phyloP scores from a whole-genome alignment of 1,140 invertebrate genomes.

The Neoseiulus cucumeris region DNA sequence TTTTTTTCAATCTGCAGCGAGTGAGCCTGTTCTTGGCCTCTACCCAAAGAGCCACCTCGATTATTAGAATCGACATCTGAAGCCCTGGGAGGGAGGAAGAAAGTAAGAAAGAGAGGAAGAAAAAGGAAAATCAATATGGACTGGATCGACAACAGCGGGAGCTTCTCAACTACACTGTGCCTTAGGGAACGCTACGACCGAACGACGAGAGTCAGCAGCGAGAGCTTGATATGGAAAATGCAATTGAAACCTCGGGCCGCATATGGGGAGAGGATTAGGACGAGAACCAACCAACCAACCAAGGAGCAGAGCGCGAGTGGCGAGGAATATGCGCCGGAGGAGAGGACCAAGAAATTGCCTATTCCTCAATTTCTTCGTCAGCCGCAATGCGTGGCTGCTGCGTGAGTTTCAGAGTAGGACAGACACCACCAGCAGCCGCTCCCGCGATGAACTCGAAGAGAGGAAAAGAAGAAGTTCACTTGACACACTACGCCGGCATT shows the following conservation, averaged over 20 bases:
- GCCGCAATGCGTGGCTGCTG: no score
- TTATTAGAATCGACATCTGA: conserved; percentile 10
- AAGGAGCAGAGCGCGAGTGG: no score
- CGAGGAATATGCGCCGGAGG: no score
- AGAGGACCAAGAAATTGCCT: no score
- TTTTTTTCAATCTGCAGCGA: not conserved
- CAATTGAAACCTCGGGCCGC: not conserved
- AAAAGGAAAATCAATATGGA: not conserved
- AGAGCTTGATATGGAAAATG: conserved; percentile 3
- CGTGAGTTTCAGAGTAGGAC: no score
- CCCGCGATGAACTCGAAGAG: no score
- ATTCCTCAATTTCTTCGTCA: no score
- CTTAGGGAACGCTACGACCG: not conserved
- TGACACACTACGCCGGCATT: no score
- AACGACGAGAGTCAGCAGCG: not conserved
- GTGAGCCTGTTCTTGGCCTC: not conserved
- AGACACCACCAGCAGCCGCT: no score
- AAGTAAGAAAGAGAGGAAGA: not conserved
- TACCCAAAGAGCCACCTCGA: not conserved
- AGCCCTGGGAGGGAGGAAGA: not conserved
- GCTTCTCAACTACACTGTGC: not conserved
- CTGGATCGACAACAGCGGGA: not conserved
- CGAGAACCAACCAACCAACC: no score
- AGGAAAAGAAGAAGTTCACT: no score
- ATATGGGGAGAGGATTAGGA: no score